A percentile compares a stretch with the other conserved stretches of the same genome.
Evolutionary conservation across 1,140 invertebrate genomes (phyloP).

Genomic region (Euborellia annulipes): DNA sequence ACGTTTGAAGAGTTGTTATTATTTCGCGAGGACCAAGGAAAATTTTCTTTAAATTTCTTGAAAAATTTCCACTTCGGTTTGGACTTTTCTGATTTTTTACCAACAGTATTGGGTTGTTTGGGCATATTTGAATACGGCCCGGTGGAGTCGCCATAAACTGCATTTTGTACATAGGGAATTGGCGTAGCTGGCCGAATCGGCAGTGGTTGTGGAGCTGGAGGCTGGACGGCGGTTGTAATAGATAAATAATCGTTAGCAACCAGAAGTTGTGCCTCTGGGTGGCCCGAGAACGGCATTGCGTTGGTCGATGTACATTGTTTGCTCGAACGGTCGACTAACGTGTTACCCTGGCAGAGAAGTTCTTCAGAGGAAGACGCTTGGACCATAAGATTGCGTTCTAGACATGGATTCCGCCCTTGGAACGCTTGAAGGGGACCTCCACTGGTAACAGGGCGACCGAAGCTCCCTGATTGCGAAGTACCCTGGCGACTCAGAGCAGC

Average conservation of each 20-base stretch:
- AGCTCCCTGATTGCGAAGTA: too few relatives aligned
- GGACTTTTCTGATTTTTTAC: constrained; percentile 10
- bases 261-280: constrained; percentile 23
- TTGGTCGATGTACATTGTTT: constrained; percentile 22
- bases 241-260: constrained; percentile 31
- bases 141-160: constrained; percentile 33
- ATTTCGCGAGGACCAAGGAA: too few relatives aligned
- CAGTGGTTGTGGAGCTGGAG: constrained; percentile 25
- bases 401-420: constrained; percentile 77
- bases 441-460: too few relatives aligned
- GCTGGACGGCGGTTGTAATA: constrained; percentile 16
- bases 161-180: constrained; percentile 59
- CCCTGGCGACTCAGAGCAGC: constrained; percentile 10
- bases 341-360: constrained; percentile 36
- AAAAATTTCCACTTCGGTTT: constrained; percentile 23
- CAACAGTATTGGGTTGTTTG: constrained; percentile 36
- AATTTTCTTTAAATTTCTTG: constrained; percentile 21
- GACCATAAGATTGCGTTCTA: constrained; percentile 64
- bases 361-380: constrained; percentile 42
- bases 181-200: constrained; percentile 34
- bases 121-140: constrained; percentile 20
- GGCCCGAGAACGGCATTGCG: background rate
- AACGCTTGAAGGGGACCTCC: constrained; percentile 48
- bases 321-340: constrained; percentile 51
- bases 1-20: too few relatives aligned